Percentiles rank a stretch among this genome's conserved stretches.
Evolutionary conservation across 1,140 invertebrate species (phyloP).

Genomic region (Ostrea denselamellosa): DNA sequence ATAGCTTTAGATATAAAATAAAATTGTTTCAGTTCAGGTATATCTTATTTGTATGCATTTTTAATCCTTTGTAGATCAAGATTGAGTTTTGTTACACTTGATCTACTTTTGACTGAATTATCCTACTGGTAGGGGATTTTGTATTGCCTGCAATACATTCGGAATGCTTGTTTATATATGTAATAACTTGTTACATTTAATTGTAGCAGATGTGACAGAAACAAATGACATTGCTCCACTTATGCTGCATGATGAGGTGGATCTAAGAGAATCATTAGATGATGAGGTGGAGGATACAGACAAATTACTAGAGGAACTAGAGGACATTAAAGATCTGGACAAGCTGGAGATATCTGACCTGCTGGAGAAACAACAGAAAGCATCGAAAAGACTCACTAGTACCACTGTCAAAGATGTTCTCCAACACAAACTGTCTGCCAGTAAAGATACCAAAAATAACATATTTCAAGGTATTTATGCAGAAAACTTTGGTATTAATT

Average conservation of each 20-base stretch:
- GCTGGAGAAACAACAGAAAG: conserved; percentile 9
- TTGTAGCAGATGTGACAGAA: not conserved
- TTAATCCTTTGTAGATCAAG: too few species aligned
- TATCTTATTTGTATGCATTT: too few species aligned
- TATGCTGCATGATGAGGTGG: not conserved
- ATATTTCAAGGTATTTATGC: not conserved
- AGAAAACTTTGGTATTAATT: not conserved
- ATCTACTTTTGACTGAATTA: too few species aligned
- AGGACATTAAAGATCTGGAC: not conserved
- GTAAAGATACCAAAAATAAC: conserved; percentile 22
- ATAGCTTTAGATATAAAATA: too few species aligned
- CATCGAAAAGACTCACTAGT: not conserved
- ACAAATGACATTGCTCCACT: not conserved
- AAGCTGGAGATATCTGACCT: not conserved
- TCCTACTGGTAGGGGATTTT: too few species aligned
- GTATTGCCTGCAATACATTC: too few species aligned
- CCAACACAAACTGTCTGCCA: not conserved
- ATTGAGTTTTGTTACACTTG: too few species aligned
- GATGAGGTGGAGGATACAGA: conserved; percentile 22
- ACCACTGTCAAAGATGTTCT: not conserved
- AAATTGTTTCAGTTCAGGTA: too few species aligned
- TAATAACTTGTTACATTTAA: too few species aligned
- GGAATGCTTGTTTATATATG: too few species aligned
- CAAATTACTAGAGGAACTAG: not conserved
- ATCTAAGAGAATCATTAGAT: not conserved